Base-by-base conservation (phyloP, 2,888 invertebrate genomes). In the Hypolimnas misippus region DNA sequence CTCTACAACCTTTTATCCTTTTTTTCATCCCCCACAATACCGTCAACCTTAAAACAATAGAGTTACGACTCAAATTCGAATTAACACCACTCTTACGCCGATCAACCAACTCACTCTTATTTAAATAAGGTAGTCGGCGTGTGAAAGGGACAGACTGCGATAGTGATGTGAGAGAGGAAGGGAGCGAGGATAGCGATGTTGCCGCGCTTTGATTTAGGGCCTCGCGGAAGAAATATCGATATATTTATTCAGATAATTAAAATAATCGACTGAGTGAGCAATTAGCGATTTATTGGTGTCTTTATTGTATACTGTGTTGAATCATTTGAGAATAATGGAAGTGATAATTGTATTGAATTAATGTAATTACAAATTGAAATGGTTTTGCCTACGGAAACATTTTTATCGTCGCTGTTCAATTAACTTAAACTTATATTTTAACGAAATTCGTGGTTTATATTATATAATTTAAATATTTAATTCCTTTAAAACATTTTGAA, bases 81-180 rank as follows among this genome's bases (percentile, higher is more conserved):
- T 55, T 46, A 59, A 55, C 67, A 67, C 59, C 53, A 57, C 60
- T 49, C 49, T 29, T 29, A 21, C 57, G 62, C 60, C 73, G 73
- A 76, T 81, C 80, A 81, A 79, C 81, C 79, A 78, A 77, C 79
- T 82, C 84, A 89, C 80, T 86, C 83, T 87, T 89, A 91, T 91
- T 91, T 91, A 91, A 91, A 91, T 91, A 89, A 90, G 89, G 89
- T 88, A 90, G 89, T 87, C 82, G 73, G 78, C 76, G 49, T 29
- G 83, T 64, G 84, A 88, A 76, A 73, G 83, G 76, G 88, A 85
- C 67, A 71, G 75, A 62, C 62, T 67, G 72, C 72, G 62, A 67
- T 81, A 82, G 81, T 79, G 79, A 82, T 80, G 83, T 68, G 1
- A 46, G 78, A 71, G 82, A 70, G 70, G 57, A 77, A 87, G 76